These are phyloP conservation scores for Sebastes steindachneri DNA, from an alignment of 2,797 vertebrate genomes.

Conservation along the genomic window DNA sequence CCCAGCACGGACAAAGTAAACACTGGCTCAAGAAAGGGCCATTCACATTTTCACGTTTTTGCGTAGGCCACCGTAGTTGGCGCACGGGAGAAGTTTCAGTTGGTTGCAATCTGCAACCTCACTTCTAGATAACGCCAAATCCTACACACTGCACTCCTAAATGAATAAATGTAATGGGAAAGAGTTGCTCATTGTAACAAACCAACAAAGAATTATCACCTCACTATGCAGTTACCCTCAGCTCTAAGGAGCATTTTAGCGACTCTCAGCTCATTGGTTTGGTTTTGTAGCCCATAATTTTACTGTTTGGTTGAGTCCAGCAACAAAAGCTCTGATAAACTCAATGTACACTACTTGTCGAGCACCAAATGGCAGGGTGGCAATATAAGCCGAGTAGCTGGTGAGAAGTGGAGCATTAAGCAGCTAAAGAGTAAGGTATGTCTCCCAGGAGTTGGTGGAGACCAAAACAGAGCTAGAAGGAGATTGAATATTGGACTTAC, in stretches of 20 bases:
- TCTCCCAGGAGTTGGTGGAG: not conserved
- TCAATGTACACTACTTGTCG: not conserved
- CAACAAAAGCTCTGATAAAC: not conserved
- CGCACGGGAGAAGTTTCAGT: too few relatives aligned
- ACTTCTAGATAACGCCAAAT: too few relatives aligned
- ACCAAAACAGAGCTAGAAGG: not conserved
- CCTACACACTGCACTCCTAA: not conserved
- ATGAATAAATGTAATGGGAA: not conserved
- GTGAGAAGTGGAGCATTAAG: not conserved
- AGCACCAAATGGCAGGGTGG: not conserved
- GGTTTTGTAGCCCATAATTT: not conserved
- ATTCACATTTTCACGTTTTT: too few relatives aligned
- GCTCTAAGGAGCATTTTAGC: not conserved
- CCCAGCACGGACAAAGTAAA: too few relatives aligned
- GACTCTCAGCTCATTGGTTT: not conserved
- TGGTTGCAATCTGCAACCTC: too few relatives aligned
- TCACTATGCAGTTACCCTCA: not conserved
- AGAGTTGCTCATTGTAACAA: not conserved
- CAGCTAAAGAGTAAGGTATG: not conserved
- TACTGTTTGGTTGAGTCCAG: not conserved
- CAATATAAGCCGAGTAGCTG: not conserved
- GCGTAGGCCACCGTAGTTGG: too few relatives aligned
- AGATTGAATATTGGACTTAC: not conserved
- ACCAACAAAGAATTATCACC: not conserved
- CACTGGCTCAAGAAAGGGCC: too few relatives aligned